Evolutionary conservation across 2,888 invertebrate species (phyloP), one percentile per base, ranked within the genome.

Genomic region (Cheilosia urbana): DNA sequence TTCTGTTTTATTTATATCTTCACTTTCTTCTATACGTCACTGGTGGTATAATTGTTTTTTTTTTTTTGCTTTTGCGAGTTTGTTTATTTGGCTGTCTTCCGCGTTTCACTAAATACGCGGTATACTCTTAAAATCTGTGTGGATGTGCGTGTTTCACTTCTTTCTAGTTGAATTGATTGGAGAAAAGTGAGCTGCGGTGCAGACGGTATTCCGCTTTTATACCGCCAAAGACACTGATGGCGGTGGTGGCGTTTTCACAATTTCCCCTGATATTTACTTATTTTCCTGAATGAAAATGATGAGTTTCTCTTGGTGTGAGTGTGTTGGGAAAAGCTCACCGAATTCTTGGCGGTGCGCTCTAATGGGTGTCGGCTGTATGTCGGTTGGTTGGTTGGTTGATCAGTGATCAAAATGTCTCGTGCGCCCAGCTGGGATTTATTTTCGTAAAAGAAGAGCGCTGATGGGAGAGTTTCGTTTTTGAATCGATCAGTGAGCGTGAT

Each of bases 121-220:
- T 24, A 30, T 27, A 19, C 40, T 21, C 19, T 60, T 17, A 15
- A 40, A 53, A 15, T 37, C 5, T 15, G n/a, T 37, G 13, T 13
- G 11, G 30, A n/a, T 71, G 40, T 65, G 66, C 66, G 72, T 27
- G 27, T 57, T 45, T 7, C 13, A 51, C 89, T 89, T 89, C 88
- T 89, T 87, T 89, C 88, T 90, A 90, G 89, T 89, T 89, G 88
- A 89, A 89, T 89, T 83, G 89, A 89, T 91, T 90, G 88, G 89
- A 91, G 90, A 91, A 91, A 91, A 91, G 91, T 91, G 91, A 91
- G 90, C 90, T 85, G 85, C 66, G 76, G 49, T 77, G 81, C 66
- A 68, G 72, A 85, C 49, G 27, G 60, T 76, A 72, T 76, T 71
- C 4, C 55, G 57, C 77, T 81, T 85, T 77, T 85, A 85, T 85